Evolutionary conservation across 2,113 vertebrate genomes (phyloP), one percentile per base, ranked within the genome.

Genomic region (Polypterus bichir): DNA sequence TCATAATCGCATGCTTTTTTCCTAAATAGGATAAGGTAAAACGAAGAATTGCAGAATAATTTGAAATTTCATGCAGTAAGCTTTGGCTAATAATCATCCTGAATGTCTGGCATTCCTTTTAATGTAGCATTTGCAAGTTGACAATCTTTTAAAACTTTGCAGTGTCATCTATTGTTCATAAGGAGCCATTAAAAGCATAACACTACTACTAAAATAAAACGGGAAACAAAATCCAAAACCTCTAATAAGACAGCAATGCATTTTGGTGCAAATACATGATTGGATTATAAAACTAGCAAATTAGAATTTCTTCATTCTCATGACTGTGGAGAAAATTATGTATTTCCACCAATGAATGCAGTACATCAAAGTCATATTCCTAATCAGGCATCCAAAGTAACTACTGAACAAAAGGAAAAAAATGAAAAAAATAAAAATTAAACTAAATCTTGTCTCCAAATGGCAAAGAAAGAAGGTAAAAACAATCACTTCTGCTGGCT

Each of bases 91-190:
- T 73, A 69, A 79, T 78, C 77, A 74, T 81, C 68, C 71, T 66
- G 78, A 83, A 84, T 81, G 83, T 83, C 86, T 70, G 71, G 69
- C 76, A 79, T 87, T 86, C 78, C 86, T 87, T 84, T 83, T 65
- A 79, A 85, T 65, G 62, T 81, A 86, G 90, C 88, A 92, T 92
- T 87, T 94, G 94, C 94, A 96, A 97, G 92, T 94, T 97, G 96
- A 97, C 93, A 96, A 87, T 86, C 49, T 7, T 51, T 51, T 51
- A 51, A 51, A 51, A 51, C 6, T 51, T 51, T 51, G 85, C 64
- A 86, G 78, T 84, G 82, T 87, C 27, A 79, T 73, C 83, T 70
- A 82, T 83, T 80, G 76, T 74, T 70, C 77, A 76, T 81, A 86
- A 85, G 76, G 78, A 84, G 85, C 82, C 86, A 91, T 82, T 89